Base-by-base conservation (phyloP, 2,888 invertebrate genomes). In the Phengaris alcon region DNA sequence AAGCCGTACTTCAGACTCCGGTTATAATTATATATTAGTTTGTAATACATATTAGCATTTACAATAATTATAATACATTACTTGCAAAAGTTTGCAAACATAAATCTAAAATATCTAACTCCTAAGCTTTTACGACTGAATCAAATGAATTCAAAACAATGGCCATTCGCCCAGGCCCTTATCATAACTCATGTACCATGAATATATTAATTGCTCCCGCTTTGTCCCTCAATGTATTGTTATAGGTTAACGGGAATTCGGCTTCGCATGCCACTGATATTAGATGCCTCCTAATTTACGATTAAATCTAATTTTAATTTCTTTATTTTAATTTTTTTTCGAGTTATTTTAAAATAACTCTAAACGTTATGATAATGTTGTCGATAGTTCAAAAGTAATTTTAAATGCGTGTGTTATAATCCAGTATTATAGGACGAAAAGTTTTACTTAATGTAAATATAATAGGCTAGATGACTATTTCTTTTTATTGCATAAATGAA, bases 181-280 rank as follows among this genome's bases (percentile, higher is more conserved):
- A 72, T 72, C 51, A 72, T 72, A 72, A 72, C 72, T 72, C 72
- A 72, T 72, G 72, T 72, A 72, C 72, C 72, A 35, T 72, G 72
- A 72, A 72, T 72, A 54, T 72, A 72, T 72, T 72, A 72, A 72
- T 72, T 72, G 72, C 54, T 8, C 52, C 72, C 46, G 68, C 68
- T 72, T 72, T 72, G 72, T 72, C 54, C 72, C 69, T 22, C 48
- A 54, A 13, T 15, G 72, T 72, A 72, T 72, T 72, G 72, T 72
- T 72, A 52, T 51, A 15, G 15, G 48, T n/a, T 13, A 46, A 68
- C 69, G 48, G 72, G 72, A 72, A 72, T 72, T 72, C 13, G 44
- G 72, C 48, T 54, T 22, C 52, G 72, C 72, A 54, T 72, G 22
- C 52, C 72, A 10, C 12, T 54, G 72, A 72, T 72, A 54, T 72